A percentile compares a stretch with the other conserved stretches of the same genome.
Conservation (phyloP, 2,888 invertebrate genomes). For the Melitaea athalia region DNA sequence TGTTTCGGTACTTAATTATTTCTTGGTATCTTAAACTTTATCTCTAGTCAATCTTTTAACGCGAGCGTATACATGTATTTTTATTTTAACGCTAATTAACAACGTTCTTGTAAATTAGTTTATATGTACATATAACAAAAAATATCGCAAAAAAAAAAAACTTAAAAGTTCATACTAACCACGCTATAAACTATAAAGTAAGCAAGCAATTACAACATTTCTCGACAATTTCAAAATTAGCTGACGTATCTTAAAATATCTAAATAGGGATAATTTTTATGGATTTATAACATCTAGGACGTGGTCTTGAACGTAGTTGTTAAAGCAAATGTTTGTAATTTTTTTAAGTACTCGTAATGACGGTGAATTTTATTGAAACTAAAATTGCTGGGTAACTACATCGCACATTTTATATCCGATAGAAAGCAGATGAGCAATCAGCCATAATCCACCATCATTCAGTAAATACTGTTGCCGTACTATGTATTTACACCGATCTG, state of each 20-base stretch:
- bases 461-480: no score
- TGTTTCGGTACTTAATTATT: neutral
- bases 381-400: neutral
- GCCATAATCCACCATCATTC: no score
- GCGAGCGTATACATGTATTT: neutral
- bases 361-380: conserved; percentile 9
- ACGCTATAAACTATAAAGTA: neutral
- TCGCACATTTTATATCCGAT: neutral
- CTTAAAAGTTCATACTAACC: neutral
- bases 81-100: neutral
- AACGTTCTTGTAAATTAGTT: neutral
- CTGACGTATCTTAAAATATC: conserved; percentile 10
- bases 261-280: conserved; percentile 21
- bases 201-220: neutral
- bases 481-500: no score
- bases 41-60: neutral
- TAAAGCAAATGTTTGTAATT: conserved; percentile 21
- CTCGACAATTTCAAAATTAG: neutral
- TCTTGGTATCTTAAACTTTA: neutral
- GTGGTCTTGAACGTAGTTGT: conserved; percentile 14
- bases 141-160: neutral
- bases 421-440: neutral
- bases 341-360: conserved; percentile 18
- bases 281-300: conserved; percentile 11
- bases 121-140: neutral